Evolutionary conservation across 1,140 invertebrate species (phyloP).

Genomic region (Trialeurodes vaporariorum): DNA sequence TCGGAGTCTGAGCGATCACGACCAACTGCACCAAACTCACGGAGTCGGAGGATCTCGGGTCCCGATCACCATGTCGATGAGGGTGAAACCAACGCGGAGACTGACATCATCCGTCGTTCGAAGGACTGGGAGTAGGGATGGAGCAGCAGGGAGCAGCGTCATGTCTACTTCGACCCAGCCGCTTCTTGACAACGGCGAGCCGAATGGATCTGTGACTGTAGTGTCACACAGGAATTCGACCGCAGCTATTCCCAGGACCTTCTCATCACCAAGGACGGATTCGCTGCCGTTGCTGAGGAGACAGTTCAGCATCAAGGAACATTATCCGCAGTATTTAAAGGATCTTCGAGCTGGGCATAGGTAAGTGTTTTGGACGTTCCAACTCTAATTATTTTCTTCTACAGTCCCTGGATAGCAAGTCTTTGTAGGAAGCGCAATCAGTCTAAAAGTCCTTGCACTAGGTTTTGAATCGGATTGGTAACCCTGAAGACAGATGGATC

Average conservation of each 20-base stretch:
- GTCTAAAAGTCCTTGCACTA: too few relatives aligned
- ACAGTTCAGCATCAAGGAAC: constrained; percentile 40
- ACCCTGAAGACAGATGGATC: too few relatives aligned
- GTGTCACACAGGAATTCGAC: too few relatives aligned
- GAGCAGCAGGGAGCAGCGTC: background rate
- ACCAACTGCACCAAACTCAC: constrained; percentile 32
- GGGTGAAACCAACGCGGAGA: background rate
- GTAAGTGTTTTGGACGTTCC: too few relatives aligned
- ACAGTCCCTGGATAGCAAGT: too few relatives aligned
- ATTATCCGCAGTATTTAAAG: constrained; percentile 40
- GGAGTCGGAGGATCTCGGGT: background rate
- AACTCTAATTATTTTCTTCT: too few relatives aligned
- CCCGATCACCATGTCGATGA: background rate
- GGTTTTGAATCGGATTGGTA: too few relatives aligned
- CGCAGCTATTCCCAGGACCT: background rate
- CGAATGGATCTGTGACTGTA: background rate
- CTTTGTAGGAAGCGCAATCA: too few relatives aligned
- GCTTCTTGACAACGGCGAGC: background rate
- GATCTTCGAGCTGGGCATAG: too few relatives aligned
- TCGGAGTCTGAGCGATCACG: constrained; percentile 57
- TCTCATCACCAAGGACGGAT: constrained; percentile 23
- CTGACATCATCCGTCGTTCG: background rate
- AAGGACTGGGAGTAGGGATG: background rate
- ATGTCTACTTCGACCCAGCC: background rate
- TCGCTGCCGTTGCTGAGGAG: constrained; percentile 43